Conservation (phyloP, 2,797 vertebrate species). For the Gallirallus australis region DNA sequence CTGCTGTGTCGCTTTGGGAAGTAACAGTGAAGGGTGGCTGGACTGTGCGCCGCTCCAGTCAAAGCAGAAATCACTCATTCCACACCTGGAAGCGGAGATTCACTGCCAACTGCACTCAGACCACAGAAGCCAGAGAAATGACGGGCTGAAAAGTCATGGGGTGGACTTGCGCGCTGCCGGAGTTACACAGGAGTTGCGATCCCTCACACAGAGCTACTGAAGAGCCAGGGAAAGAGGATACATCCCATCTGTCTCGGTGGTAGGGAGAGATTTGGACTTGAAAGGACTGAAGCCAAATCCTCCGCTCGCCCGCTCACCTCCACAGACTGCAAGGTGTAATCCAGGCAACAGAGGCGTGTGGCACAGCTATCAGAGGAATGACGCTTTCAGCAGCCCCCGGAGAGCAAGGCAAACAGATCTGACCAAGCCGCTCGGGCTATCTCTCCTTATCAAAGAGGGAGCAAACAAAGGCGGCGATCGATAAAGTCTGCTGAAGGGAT, state of each 20-base stretch:
- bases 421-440: background rate
- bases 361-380: background rate
- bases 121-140: background rate
- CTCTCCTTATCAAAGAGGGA: background rate
- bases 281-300: background rate
- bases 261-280: background rate
- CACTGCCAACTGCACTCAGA: background rate
- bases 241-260: background rate
- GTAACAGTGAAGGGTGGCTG: background rate
- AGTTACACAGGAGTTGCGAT: background rate
- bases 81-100: background rate
- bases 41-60: background rate
- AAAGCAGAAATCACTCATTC: background rate
- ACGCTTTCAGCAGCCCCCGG: background rate
- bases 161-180: background rate
- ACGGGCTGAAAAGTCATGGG: background rate
- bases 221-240: background rate
- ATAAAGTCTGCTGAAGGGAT: background rate
- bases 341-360: accelerated
- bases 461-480: background rate
- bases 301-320: too few species aligned
- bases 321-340: background rate
- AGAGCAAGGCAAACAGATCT: slow-evolving; percentile 36
- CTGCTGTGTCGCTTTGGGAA: background rate
- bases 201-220: background rate